Base-by-base conservation (phyloP, 2,797 vertebrate species). In the Crocodylus rhombifer region DNA sequence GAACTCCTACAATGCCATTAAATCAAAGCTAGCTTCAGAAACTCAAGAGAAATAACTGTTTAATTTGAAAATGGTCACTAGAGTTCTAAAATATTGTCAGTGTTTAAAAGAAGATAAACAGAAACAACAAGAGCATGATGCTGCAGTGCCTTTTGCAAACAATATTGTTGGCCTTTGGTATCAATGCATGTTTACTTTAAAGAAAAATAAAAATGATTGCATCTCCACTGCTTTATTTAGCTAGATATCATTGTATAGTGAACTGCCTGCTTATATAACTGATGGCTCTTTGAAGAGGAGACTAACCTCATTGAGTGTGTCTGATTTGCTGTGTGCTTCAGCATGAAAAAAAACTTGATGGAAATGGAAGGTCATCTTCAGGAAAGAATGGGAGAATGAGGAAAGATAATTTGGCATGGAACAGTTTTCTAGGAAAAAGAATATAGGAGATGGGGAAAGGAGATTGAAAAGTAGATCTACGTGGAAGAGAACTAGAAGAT, bases 261-360 rank as follows among this genome's bases (percentile, higher is more conserved):
- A 91, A 73, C 65, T 78, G 86, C 82, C 90, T 80, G 55, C 86
- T n/a, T 51, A 82, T 14, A 60, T 92, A 93, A 89, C 71, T 86
- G 89, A 86, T 89, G 77, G 80, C 88, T 86, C 85, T 95, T 92
- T 86, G 82, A 89, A 74, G 89, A 95, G 65, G 26, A 23, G n/a
- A 67, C 94, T 88, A 74, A 88, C 64, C 77, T 88, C 90, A 63
- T 71, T 28, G 64, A 77, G 42, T 65, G 77, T 94, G 42, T 91
- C 82, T 69, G 84, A 58, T 87, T 82, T 80, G 65, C 73, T 42
- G 87, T 84, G 11, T 82, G 67, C 69, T 88, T 84, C 78, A 94
- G 92, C 85, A 93, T 92, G 93, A 15, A 69, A 51, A 79, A 12
- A 0, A 77, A 3, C 77, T 92, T 84, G 17, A 20, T 89, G 75